These are phyloP conservation scores for Anoplophora glabripennis DNA, from an alignment of 1,140 invertebrate genomes.

Conservation along the genomic window DNA sequence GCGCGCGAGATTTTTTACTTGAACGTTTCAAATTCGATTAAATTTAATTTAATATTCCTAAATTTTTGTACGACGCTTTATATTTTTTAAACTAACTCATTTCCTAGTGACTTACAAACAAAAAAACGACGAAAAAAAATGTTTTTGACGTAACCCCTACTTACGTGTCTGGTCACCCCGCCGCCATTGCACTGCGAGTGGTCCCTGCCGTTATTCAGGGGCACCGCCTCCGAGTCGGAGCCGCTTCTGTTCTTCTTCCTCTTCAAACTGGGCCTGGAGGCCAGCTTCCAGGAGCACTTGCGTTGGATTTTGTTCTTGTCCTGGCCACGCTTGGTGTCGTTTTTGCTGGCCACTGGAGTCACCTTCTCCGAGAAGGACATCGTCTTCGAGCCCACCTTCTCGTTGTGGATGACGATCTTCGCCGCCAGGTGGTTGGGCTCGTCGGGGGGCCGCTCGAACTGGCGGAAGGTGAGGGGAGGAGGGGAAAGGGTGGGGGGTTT, in stretches of 20 bases:
- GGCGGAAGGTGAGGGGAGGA: slow-evolving; percentile 42
- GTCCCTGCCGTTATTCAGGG: slow-evolving; percentile 67
- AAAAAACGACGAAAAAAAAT: no score
- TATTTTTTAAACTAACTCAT: no score
- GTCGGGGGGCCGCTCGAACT: slow-evolving; percentile 38
- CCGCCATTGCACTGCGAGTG: slow-evolving; percentile 71
- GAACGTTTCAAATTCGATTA: no score
- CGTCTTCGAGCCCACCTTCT: slow-evolving; percentile 45
- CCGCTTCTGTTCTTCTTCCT: slow-evolving; percentile 59
- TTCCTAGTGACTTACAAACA: no score
- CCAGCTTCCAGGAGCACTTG: slow-evolving; percentile 62
- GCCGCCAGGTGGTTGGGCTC: slow-evolving; percentile 28
- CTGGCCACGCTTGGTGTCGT: slow-evolving; percentile 16
- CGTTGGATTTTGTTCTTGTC: slow-evolving; percentile 30
- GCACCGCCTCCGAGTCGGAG: slow-evolving; percentile 57
- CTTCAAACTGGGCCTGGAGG: slow-evolving; percentile 61
- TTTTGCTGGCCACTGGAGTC: slow-evolving; percentile 19
- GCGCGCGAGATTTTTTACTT: no score
- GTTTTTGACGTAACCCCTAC: slow-evolving; percentile 10
- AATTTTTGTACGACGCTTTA: no score
- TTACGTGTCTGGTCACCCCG: slow-evolving; percentile 50
- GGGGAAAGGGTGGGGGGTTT: slow-evolving; percentile 56
- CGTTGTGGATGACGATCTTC: slow-evolving; percentile 48
- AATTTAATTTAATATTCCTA: no score
- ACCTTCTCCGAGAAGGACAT: slow-evolving; percentile 47